Conservation (phyloP, 2,797 vertebrate species). For the Hyperoplus immaculatus region DNA sequence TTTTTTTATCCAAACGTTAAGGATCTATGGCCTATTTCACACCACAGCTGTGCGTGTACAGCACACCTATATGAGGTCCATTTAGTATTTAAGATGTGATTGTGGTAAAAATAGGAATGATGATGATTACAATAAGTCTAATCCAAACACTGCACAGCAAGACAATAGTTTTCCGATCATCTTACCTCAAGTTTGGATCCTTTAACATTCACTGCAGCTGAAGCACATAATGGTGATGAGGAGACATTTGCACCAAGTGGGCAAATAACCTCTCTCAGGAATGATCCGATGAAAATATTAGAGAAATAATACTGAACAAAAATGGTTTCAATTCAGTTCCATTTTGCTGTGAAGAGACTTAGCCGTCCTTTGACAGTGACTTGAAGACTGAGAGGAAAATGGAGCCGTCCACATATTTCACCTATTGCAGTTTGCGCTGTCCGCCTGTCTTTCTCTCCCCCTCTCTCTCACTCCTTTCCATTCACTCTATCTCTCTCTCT, state of each 20-base stretch:
- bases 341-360: background rate
- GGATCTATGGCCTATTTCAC: background rate
- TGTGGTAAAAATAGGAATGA: background rate
- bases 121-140: rapidly evolving
- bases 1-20: background rate
- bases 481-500: conserved; percentile 22
- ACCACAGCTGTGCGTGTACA: background rate
- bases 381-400: conserved; percentile 51
- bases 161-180: background rate
- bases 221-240: background rate
- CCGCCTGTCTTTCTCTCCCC: background rate
- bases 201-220: background rate
- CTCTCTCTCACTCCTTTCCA: background rate
- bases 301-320: background rate
- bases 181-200: conserved; percentile 56
- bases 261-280: background rate
- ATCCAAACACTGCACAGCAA: background rate
- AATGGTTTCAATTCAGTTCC: background rate
- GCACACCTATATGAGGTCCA: background rate
- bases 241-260: conserved; percentile 38
- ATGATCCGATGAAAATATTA: background rate
- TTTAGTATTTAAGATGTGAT: background rate
- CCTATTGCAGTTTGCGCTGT: conserved; percentile 50
- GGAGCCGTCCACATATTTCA: conserved; percentile 41
- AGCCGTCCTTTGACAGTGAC: conserved; percentile 1